phyloP scores from a whole-genome alignment of 2,113 vertebrate genomes.

The Bombycilla garrulus region DNA sequence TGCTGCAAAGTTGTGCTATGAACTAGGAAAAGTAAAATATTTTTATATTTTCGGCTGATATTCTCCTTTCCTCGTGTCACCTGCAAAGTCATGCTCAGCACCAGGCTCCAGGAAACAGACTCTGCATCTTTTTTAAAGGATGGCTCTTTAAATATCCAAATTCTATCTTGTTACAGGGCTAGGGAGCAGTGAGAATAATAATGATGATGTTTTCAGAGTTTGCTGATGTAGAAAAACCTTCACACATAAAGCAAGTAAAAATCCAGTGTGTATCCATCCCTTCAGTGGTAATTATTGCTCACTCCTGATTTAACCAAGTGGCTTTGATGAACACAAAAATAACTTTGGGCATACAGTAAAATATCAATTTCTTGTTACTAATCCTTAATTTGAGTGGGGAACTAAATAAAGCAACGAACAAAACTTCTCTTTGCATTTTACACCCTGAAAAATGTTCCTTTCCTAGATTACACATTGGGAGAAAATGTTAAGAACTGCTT shows the following conservation, averaged over 20 bases:
- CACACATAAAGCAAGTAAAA: neutral
- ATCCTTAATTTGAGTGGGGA: neutral
- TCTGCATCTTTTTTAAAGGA: neutral
- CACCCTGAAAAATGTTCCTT: neutral
- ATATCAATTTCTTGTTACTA: neutral
- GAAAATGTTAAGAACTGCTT: neutral
- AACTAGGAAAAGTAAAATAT: neutral
- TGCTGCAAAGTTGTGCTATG: neutral
- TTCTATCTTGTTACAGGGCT: neutral
- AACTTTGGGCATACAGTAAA: neutral
- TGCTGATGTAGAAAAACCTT: neutral
- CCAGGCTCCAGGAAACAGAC: neutral
- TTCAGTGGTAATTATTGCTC: neutral
- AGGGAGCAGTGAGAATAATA: neutral
- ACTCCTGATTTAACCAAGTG: neutral
- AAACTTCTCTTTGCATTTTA: neutral
- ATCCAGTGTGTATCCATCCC: neutral
- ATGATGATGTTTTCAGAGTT: neutral
- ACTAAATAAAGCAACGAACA: neutral
- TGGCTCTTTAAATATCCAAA: neutral
- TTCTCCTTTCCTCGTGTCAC: neutral
- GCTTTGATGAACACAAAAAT: neutral
- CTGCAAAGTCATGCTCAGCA: neutral
- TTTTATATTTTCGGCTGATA: neutral
- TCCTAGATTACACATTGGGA: neutral